Evolutionary conservation across 2,888 invertebrate genomes (phyloP).

Genomic region (Diarsia mendica): DNA sequence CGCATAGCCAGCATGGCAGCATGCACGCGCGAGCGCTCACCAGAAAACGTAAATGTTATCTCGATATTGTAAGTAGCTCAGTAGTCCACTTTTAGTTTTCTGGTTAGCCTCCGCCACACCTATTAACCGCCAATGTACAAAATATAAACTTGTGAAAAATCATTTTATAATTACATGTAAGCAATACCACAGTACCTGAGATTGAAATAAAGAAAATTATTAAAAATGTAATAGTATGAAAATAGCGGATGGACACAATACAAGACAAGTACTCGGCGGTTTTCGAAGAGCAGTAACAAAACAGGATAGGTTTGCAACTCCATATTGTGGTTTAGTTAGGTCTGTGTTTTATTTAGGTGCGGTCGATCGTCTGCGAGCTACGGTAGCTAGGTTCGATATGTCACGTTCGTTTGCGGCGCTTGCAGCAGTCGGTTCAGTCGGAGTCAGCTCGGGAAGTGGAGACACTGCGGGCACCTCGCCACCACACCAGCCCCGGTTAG

Average conservation of each 20-base stretch:
- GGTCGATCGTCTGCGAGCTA: conserved; percentile 52
- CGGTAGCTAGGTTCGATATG: conserved; percentile 22
- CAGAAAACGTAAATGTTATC: conserved; percentile 46
- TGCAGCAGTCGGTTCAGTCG: conserved; percentile 8
- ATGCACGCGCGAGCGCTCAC: conserved; percentile 36
- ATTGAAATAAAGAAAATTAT: conserved; percentile 77
- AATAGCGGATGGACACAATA: conserved; percentile 79
- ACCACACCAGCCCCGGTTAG: conserved; percentile 71
- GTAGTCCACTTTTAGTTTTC: conserved; percentile 59
- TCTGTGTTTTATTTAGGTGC: conserved; percentile 66
- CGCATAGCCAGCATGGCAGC: conserved; percentile 66
- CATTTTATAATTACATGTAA: conserved; percentile 86
- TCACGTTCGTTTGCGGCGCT: conserved; percentile 49
- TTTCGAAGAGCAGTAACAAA: conserved; percentile 69
- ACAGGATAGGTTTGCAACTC: conserved; percentile 70
- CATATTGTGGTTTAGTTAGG: conserved; percentile 66
- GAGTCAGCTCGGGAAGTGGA: conserved; percentile 6
- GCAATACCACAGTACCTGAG: conserved; percentile 90
- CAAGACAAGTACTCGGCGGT: conserved; percentile 71
- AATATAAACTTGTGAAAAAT: conserved; percentile 70
- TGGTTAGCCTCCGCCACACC: conserved; percentile 67
- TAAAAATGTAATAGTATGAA: conserved; percentile 83
- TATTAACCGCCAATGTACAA: conserved; percentile 79
- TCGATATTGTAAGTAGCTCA: conserved; percentile 31
- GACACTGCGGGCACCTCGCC: conserved; percentile 15